Base-by-base conservation (phyloP, 2,113 vertebrate species). In the Polypterus senegalus region DNA sequence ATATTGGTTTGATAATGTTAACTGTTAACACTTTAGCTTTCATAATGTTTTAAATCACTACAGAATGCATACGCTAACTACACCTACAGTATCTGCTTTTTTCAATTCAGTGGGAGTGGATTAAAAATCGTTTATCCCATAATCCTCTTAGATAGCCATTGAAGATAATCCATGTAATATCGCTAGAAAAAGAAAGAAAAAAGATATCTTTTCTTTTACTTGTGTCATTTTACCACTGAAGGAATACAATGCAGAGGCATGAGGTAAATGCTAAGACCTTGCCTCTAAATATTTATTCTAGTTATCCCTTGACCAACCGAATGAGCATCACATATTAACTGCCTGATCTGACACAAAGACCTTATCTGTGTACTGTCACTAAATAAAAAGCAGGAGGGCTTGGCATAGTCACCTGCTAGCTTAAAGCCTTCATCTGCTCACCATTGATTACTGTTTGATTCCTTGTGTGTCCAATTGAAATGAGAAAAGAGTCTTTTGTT, bases 71-170 rank as follows among this genome's bases (percentile, higher is more conserved):
- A 6, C 9, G 49, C 9, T 7, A 6, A 7, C 49, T 51, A 3
- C 27, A 45, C 5, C 54, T 44, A 27, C 11, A 48, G n/a, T 60
- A 10, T 27, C 46, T 48, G 10, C 54, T 57, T 43, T 48, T 62
- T 81, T 79, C 75, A 48, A 60, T 69, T 81, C 79, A 63, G 71
- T 48, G 66, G 48, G 48, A 63, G 51, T 73, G 69, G 69, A 64
- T 70, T 66, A 66, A 66, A 59, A 74, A 68, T 65, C 61, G 76
- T 74, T 77, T 77, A 76, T 73, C 56, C 47, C 67, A 1, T 81
- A 77, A 80, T 81, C 73, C 66, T 75, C 47, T 81, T 75, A 72
- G 64, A 68, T 79, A 72, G 73, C 66, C 71, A 46, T 44, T 10
- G 48, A 66, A 67, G 46, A 60, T 74, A 81, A 81, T 79, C 67